phyloP scores from a whole-genome alignment of 37 sponge, comb jelly and placozoan genomes.

The Halichondria panicea region DNA sequence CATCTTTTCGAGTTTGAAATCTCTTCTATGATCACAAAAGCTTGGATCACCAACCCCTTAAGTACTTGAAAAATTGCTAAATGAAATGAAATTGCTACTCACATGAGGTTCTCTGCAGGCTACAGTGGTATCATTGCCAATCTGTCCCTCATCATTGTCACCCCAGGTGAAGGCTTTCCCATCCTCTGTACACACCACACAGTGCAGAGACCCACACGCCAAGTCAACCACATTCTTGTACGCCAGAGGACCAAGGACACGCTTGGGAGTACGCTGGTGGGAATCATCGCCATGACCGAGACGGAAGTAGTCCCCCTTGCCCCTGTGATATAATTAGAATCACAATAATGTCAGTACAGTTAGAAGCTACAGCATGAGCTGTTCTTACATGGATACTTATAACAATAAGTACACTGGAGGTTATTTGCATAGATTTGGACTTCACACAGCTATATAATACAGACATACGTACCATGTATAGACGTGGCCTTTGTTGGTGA shows the following conservation, averaged over 20 bases:
- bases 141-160: constrained; percentile 98
- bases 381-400: no score
- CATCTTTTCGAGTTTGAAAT: no score
- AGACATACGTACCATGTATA: constrained; percentile 97
- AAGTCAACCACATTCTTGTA: constrained; percentile 76
- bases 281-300: constrained; percentile 90
- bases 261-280: constrained; percentile 84
- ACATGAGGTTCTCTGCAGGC: constrained; percentile 72
- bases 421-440: no score
- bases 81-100: not conserved
- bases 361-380: not conserved
- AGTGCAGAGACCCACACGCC: constrained; percentile 91
- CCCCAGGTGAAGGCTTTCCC: constrained; percentile 95
- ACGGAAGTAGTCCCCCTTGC: constrained; percentile 96
- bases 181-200: constrained; percentile 73
- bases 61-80: no score
- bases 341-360: no score
- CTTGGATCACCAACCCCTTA: no score
- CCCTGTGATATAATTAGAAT: constrained; percentile 57
- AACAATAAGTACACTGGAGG: no score
- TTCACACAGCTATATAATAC: not conserved
- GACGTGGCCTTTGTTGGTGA: constrained; percentile 79
- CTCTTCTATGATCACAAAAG: no score
- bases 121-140: constrained; percentile 82
- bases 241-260: constrained; percentile 73